phyloP scores from a whole-genome alignment of 2,888 invertebrate species.

The Synergus itoensis region DNA sequence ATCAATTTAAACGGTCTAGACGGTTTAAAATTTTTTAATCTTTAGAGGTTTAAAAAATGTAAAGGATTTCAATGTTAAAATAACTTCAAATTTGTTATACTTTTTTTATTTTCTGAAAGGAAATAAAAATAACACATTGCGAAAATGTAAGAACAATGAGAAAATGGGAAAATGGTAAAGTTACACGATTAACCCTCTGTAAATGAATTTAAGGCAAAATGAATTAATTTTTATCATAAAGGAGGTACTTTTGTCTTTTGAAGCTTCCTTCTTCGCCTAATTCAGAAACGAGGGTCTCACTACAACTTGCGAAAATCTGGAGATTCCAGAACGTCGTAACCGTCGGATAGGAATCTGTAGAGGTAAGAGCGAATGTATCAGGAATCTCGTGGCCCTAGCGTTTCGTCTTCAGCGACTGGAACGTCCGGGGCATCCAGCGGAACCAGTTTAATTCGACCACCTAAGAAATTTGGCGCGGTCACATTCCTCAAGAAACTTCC shows the following conservation, averaged over 20 bases:
- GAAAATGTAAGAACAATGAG: no score
- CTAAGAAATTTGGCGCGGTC: slow-evolving; percentile 77
- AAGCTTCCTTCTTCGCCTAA: neutral
- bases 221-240: neutral
- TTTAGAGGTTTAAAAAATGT: no score
- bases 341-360: slow-evolving; percentile 52
- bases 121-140: no score
- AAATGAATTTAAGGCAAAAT: neutral
- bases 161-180: no score
- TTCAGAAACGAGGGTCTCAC: neutral
- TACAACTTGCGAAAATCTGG: slow-evolving; percentile 47
- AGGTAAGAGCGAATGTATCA: slow-evolving; percentile 39
- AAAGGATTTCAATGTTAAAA: no score
- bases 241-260: neutral
- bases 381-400: slow-evolving; percentile 46
- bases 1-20: no score
- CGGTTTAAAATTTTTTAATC: no score
- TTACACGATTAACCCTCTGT: no score
- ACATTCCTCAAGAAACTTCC: slow-evolving; percentile 77
- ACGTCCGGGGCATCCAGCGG: slow-evolving; percentile 65
- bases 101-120: no score
- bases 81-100: no score
- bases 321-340: slow-evolving; percentile 50
- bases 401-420: slow-evolving; percentile 56
- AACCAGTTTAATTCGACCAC: slow-evolving; percentile 77